Evolutionary conservation across 2,888 invertebrate genomes (phyloP).

Genomic region (Chesias legatella): DNA sequence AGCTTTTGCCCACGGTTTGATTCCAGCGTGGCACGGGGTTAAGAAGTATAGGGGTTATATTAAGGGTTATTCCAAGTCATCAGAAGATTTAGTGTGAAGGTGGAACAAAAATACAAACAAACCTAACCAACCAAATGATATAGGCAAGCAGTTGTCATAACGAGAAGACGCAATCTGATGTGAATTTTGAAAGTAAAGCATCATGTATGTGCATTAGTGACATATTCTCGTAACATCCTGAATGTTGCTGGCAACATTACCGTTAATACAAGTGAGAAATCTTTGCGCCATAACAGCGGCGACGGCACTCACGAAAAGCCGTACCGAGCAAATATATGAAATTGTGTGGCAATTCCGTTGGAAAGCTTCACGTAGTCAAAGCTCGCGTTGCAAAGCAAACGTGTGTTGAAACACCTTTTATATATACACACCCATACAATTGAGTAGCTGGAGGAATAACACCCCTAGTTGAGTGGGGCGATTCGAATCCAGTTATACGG

Average conservation of each 20-base stretch:
- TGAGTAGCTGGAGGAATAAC: constrained; percentile 19
- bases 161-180: constrained; percentile 12
- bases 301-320: constrained; percentile 10
- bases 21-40: too few relatives aligned
- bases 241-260: too few relatives aligned
- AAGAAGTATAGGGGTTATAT: too few relatives aligned
- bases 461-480: constrained; percentile 30
- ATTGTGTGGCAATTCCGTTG: constrained; percentile 12
- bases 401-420: constrained; percentile 2
- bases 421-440: constrained; percentile 1
- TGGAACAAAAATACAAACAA: too few relatives aligned
- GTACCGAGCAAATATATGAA: constrained; percentile 8
- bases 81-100: too few relatives aligned
- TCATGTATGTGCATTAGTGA: constrained; percentile 26
- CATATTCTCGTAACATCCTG: too few relatives aligned
- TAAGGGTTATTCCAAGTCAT: too few relatives aligned
- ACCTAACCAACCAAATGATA: too few relatives aligned
- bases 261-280: constrained; percentile 10
- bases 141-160: constrained; percentile 20
- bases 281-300: constrained; percentile 5
- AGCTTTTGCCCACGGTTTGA: too few relatives aligned
- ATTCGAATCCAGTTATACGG: constrained; percentile 38
- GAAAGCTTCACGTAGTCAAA: constrained; percentile 15
- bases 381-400: constrained; percentile 7
- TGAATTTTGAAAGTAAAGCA: constrained; percentile 24